Percentiles rank a stretch among this genome's conserved stretches.
phyloP scores from a whole-genome alignment of 2,797 vertebrate genomes.

The Intellagama lesueurii region DNA sequence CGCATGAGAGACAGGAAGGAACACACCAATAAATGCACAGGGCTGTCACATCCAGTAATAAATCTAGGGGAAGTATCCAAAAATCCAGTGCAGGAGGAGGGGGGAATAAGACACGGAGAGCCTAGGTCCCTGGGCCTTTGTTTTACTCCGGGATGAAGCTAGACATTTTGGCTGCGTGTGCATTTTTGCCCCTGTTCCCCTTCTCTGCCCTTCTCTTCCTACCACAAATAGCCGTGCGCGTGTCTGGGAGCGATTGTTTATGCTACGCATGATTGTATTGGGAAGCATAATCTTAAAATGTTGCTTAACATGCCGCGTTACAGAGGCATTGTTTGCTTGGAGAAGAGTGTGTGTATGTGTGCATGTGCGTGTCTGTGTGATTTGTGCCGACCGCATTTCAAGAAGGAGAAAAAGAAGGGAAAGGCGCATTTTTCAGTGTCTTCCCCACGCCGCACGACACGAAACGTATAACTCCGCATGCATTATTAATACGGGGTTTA shows the following conservation, averaged over 20 bases:
- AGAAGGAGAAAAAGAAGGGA: conserved; percentile 36
- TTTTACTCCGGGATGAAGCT: background rate
- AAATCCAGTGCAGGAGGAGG: too few species aligned
- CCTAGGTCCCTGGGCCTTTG: background rate
- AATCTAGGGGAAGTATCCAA: too few species aligned
- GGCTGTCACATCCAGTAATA: too few species aligned
- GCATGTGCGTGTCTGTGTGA: conserved; percentile 4
- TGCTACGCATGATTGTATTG: background rate
- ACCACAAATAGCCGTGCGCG: background rate
- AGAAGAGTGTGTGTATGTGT: conserved; percentile 43
- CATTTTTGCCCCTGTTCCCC: background rate
- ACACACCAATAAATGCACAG: too few species aligned
- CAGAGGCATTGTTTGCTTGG: conserved; percentile 24
- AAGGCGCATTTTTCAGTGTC: conserved; percentile 52
- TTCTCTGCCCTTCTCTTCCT: background rate
- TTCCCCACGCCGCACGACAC: conserved; percentile 69
- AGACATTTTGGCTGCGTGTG: background rate
- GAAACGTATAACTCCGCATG: conserved; percentile 76
- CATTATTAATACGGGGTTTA: conserved; percentile 81
- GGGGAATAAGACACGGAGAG: too few species aligned
- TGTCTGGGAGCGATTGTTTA: conserved; percentile 11
- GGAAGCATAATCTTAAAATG: conserved; percentile 50
- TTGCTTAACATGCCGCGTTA: conserved; percentile 23
- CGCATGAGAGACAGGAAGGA: too few species aligned
- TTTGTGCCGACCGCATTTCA: conserved; percentile 66